Percentiles rank a stretch among this genome's conserved stretches.
These are phyloP conservation scores for Phenacoccus solenopsis DNA, from an alignment of 1,140 invertebrate species.

Conservation along the genomic window DNA sequence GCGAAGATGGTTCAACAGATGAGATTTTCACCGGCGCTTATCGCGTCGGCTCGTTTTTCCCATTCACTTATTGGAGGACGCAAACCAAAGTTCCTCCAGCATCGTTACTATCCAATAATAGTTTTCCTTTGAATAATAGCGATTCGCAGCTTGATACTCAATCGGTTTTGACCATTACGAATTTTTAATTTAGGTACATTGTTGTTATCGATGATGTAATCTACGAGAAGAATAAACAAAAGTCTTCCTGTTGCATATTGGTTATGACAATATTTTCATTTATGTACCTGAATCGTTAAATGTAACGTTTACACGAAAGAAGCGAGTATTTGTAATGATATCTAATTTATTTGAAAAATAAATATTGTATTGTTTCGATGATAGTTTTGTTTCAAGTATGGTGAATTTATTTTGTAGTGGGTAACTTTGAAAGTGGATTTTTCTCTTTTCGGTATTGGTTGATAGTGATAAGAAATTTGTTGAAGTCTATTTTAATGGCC, in stretches of 20 bases:
- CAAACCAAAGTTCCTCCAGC: conserved; percentile 21
- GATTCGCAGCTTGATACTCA: conserved; percentile 21
- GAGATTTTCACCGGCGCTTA: background rate
- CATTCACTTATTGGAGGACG: conserved; percentile 27
- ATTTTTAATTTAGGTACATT: background rate
- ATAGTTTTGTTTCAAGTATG: too few species aligned
- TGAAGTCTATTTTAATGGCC: too few species aligned
- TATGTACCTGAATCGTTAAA: background rate
- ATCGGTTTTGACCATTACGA: background rate
- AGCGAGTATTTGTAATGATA: too few species aligned
- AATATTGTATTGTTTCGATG: too few species aligned
- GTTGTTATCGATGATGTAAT: background rate
- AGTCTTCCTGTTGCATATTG: background rate
- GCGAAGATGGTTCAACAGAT: background rate
- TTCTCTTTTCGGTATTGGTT: too few species aligned
- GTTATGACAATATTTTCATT: background rate
- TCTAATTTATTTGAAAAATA: too few species aligned
- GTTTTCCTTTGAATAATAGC: conserved; percentile 28
- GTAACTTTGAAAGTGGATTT: too few species aligned
- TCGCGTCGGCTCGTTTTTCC: conserved; percentile 29
- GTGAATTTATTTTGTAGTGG: too few species aligned
- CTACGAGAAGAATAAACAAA: background rate
- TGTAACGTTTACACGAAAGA: background rate
- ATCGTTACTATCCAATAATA: conserved; percentile 25
- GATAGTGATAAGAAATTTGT: too few species aligned